Base-by-base conservation (phyloP, 2,888 invertebrate genomes). In the Rugalucina vietnamica region DNA sequence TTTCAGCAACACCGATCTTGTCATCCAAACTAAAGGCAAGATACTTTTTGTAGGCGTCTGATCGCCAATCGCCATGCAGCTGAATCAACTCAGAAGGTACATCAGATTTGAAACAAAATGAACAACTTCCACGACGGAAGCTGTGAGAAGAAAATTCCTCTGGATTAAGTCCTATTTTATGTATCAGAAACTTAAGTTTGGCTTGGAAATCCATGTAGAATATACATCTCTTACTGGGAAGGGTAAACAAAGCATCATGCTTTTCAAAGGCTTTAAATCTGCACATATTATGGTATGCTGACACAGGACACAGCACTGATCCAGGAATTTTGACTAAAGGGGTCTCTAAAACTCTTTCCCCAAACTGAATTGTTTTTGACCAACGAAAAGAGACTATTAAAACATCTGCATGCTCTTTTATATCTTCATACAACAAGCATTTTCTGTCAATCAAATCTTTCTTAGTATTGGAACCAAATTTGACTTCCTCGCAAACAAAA, bases 301-400 rank as follows among this genome's bases (percentile, higher is more conserved):
- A 24, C 8, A 82, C 79, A 18, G 75, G 75, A 60, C 82, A 82
- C n/a, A 82, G 27, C 1, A 69, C 37, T 21, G 69, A 54, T 29
- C 32, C 71, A 27, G 49, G 73, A 27, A 81, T 49, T 34, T 34
- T 71, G 49, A 79, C 39, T 3, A 82, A 60, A 34, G 82, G 82
- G 43, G 36, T 79, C 36, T 74, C 50, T 14, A 72, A 57, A 1
- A 50, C 36, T 43, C 81, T 57, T 34, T 81, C 81, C 2, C 82
- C 76, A 73, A 18, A 69, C 27, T 82, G 79, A 36, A 75, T 79
- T 1, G 82, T 82, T 54, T 82, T 82, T 18, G 82, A 71, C 75
- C 82, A 82, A 18, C 65, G 69, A 65, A 82, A 73, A 34, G 34
- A 24, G 10, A 82, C 76, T 43, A 78, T n/a, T n/a, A 60, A 0